Conservation (phyloP, 2,113 vertebrate genomes). For the Vimba vimba region DNA sequence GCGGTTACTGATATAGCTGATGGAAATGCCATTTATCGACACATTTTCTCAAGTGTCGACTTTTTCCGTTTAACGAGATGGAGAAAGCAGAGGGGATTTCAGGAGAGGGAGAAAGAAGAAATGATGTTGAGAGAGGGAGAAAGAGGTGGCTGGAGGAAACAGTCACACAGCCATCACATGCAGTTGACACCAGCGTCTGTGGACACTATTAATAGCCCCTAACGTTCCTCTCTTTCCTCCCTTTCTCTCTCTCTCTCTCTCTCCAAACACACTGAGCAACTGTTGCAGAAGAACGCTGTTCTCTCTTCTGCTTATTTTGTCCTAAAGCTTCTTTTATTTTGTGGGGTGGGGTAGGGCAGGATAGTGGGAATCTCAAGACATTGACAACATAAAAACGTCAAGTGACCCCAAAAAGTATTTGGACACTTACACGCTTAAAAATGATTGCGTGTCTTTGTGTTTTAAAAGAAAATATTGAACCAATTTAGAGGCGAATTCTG, state of each 20-base stretch:
- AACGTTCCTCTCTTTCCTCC: conserved; percentile 58
- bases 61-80: background rate
- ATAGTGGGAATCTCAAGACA: background rate
- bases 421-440: background rate
- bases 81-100: conserved; percentile 13
- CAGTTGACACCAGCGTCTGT: conserved; percentile 60
- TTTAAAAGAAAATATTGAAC: no score
- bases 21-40: no score
- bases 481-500: no score
- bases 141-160: conserved; percentile 55
- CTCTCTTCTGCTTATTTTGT: conserved; percentile 1
- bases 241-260: background rate
- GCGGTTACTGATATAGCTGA: no score
- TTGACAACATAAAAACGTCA: background rate
- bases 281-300: background rate
- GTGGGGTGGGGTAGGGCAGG: background rate
- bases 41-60: no score
- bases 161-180: conserved; percentile 56
- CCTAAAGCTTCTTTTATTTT: background rate
- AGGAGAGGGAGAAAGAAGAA: conserved; percentile 7
- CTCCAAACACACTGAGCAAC: background rate
- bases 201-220: conserved; percentile 62
- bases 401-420: background rate
- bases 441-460: background rate
- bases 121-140: conserved; percentile 7